phyloP scores from a whole-genome alignment of 2,888 invertebrate species.

The Lissonota sp. region DNA sequence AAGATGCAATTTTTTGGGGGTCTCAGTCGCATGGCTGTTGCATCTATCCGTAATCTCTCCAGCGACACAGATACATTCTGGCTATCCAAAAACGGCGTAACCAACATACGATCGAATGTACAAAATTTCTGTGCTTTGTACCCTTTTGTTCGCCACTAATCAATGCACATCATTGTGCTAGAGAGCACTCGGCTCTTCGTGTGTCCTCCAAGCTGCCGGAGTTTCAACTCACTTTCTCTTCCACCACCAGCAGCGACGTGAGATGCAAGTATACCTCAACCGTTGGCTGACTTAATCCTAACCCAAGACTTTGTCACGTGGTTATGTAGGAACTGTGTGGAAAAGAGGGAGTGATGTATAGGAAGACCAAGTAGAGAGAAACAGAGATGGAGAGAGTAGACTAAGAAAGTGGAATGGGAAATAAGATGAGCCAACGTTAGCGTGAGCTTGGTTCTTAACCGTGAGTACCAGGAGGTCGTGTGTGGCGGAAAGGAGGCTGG shows the following conservation, averaged over 20 bases:
- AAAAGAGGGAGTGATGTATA: background rate
- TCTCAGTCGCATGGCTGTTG: no score
- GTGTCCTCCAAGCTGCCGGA: conserved; percentile 24
- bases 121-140: no score
- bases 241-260: background rate
- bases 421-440: conserved; percentile 37
- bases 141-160: background rate
- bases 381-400: background rate
- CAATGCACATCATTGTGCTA: background rate
- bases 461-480: background rate
- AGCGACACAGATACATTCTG: no score
- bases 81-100: no score
- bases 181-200: conserved; percentile 22
- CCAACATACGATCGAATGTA: no score
- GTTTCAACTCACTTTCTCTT: conserved; percentile 13
- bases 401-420: conserved; percentile 23
- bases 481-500: conserved; percentile 14
- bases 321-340: conserved; percentile 12
- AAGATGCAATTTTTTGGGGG: no score
- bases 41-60: no score
- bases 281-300: conserved; percentile 36
- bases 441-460: conserved; percentile 17
- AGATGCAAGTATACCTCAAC: conserved; percentile 7
- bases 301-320: conserved; percentile 50
- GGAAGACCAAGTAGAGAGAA: conserved; percentile 5